A percentile compares a stretch with the other conserved stretches of the same genome.
Conservation (phyloP, 2,888 invertebrate genomes). For the Incurvaria masculella region DNA sequence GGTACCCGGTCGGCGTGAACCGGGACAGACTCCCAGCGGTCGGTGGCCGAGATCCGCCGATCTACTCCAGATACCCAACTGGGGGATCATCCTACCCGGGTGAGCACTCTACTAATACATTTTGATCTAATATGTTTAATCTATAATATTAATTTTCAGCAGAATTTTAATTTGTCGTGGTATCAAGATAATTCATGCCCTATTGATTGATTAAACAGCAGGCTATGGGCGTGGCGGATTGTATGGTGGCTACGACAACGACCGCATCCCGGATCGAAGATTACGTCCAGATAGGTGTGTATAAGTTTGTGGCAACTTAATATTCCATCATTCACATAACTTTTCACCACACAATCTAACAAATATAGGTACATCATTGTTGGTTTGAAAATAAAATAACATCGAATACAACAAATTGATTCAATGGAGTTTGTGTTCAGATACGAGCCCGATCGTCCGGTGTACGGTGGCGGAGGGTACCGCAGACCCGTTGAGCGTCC, state of each 20-base stretch:
- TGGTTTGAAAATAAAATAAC: not conserved
- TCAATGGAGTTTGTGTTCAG: not conserved
- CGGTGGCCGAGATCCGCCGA: conserved; percentile 47
- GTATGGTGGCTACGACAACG: conserved; percentile 35
- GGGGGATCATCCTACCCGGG: conserved; percentile 50
- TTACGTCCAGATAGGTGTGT: conserved; percentile 45
- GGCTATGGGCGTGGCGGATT: conserved; percentile 44
- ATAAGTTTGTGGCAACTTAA: not conserved
- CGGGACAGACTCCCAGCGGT: conserved; percentile 50
- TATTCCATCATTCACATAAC: no score
- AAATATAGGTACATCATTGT: not conserved
- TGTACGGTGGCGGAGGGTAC: conserved; percentile 13
- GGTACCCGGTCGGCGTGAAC: conserved; percentile 48
- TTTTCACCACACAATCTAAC: no score
- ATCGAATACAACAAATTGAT: conserved; percentile 1
- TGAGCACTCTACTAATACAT: conserved; percentile 26
- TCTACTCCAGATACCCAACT: conserved; percentile 58
- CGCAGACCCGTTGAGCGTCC: conserved; percentile 39
- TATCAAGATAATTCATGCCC: no score
- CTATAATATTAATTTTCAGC: conserved; percentile 1
- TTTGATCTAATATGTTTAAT: not conserved
- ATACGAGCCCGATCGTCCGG: not conserved
- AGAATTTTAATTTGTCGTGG: conserved; percentile 7
- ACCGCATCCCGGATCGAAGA: conserved; percentile 48
- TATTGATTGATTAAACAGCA: conserved; percentile 21